Evolutionary conservation across 2,113 vertebrate species (phyloP), one percentile per base, ranked within the genome.

Genomic region (Rhinichthys klamathensis): DNA sequence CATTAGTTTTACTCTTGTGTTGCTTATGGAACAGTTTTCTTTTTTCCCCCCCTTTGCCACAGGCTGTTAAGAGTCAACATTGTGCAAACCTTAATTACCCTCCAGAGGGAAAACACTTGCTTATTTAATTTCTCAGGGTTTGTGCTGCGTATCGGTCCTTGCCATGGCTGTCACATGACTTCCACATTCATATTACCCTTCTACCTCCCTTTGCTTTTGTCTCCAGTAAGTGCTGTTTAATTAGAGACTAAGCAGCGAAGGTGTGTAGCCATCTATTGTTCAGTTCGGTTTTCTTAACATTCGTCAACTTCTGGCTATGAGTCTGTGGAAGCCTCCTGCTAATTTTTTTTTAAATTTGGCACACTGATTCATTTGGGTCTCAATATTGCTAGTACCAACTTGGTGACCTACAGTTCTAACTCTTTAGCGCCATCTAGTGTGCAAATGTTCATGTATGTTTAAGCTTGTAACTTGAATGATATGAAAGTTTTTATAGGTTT

Each of bases 71-170:
- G 44, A 85, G 58, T 78, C 72, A 84, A 74, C 88, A 49, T 56
- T 67, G 58, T 69, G 58, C 61, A 44, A 65, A 21, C 44, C 74
- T 67, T 83, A 89, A 87, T 87, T 85, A 79, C 38, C 70, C 65
- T 84, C 74, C 25, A 51, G 5, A 77, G 63, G 85, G 61, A 84
- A 74, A 69, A 35, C 74, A 38, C 11, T 77, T 51, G 65, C 61
- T 11, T 70, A 78, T 76, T 32, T 78, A 15, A 77, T 79, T 76
- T 72, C 74, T 18, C 15, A 76, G 25, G 61, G 58, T 86, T 65
- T 60, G 46, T 60, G 27, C 78, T 74, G 49, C 4, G 0, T 65
- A 51, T 49, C 61, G 21, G 8, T 35, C 32, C 44, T 54, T 0
- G 0, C 44, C n/a, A 78, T 23, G 21, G 69, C 82, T 46, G 30